Conservation (phyloP, 2,888 invertebrate genomes). For the Campoletis raptor region DNA sequence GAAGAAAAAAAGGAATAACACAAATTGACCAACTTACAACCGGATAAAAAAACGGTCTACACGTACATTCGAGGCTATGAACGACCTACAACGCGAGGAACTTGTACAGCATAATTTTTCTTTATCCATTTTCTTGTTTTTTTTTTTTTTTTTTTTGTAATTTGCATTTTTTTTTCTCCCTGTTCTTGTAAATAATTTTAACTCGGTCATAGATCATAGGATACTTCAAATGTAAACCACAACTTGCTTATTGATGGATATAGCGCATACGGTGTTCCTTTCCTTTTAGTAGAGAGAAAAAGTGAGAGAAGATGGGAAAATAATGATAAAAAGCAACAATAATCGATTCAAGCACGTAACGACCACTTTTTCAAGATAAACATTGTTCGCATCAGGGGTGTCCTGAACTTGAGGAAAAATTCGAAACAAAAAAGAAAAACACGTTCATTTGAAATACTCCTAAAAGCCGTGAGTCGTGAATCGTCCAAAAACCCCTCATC, state of each 20-base stretch:
- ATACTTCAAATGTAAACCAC: conserved; percentile 77
- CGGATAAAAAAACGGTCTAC: conserved; percentile 73
- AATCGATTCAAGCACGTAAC: conserved; percentile 38
- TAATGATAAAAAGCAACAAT: conserved; percentile 17
- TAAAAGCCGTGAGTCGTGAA: not conserved
- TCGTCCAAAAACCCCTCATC: not conserved
- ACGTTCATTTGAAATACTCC: not conserved
- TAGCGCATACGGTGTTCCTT: conserved; percentile 80
- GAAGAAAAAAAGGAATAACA: conserved; percentile 11
- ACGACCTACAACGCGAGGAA: conserved; percentile 75
- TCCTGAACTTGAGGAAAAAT: not conserved
- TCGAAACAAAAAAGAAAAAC: not conserved
- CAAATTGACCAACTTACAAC: conserved; percentile 44
- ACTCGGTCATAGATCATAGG: conserved; percentile 73
- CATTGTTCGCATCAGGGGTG: conserved; percentile 6
- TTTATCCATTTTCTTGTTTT: conserved; percentile 45
- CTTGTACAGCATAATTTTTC: conserved; percentile 67
- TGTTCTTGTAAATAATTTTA: conserved; percentile 78
- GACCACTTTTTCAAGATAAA: conserved; percentile 42
- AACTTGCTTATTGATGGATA: conserved; percentile 80
- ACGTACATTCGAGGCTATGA: conserved; percentile 78
- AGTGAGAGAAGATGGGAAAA: conserved; percentile 37
- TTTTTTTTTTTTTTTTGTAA: conserved; percentile 40
- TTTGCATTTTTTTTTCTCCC: conserved; percentile 65
- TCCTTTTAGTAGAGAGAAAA: conserved; percentile 75